Evolutionary conservation across 2,797 vertebrate species (phyloP), one percentile per base, ranked within the genome.

Genomic region (Tadarida brasiliensis): DNA sequence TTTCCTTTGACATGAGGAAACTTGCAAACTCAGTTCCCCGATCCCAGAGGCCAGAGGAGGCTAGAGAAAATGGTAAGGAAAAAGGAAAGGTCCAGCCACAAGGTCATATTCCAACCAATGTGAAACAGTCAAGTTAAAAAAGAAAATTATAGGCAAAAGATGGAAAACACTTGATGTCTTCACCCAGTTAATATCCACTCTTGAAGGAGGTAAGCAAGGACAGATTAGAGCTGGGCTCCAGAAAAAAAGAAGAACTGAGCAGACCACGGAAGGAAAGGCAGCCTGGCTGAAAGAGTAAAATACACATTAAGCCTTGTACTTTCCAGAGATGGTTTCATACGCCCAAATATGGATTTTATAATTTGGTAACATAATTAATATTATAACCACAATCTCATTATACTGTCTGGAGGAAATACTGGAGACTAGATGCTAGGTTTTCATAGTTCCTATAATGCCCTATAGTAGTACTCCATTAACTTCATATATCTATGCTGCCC

Each of bases 61-160:
- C 17, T 70, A 2, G n/a, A 83, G 51, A 87, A 87, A 95, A 86
- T 8, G 4, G 7, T 17, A 35, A 85, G 30, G 39, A 78, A 83
- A 33, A 68, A 68, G n/a, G 39, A 14, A 35, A 49, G 19, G 12
- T 24, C 74, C 59, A 77, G 49, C 51, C 56, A 63, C 24, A 68
- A 71, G 61, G 71, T 63, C 61, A 51, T n/a, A 77, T 16, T 30
- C 81, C 71, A 87, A 77, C 57, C 63, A 57, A 7, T 39, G 54
- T 81, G 89, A 91, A 96, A 92, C 83, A 94, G 0, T 73, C 88
- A 83, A 51, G 81, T 70, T 65, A 39, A 47, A 87, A 78, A 87
- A 68, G 17, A 84, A 92, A 96, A 74, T 54, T 47, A 61, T 9
- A 35, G 54, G n/a, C 54, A 87, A 91, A 87, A 81, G 49, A 44